Evolutionary conservation across 2,797 vertebrate species (phyloP), one percentile per base, ranked within the genome.

Genomic region (Siniperca undulata): DNA sequence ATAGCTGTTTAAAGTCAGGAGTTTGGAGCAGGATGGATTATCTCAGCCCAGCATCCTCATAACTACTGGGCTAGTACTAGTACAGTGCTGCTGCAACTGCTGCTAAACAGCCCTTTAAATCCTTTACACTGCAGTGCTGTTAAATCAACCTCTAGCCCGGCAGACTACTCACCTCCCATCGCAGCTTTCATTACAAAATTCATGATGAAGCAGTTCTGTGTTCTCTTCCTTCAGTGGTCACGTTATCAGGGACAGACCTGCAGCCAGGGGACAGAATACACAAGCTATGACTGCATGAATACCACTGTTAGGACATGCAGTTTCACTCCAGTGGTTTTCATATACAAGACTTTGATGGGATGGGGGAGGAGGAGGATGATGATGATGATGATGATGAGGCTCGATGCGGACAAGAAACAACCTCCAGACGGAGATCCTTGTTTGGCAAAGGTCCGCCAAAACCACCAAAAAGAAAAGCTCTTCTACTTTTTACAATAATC

Each of bases 111-210:
- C 88, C 86, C 66, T 87, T 89, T 89, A 91, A 94, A 89, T 88
- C 86, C 84, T 84, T 78, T 68, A 83, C 90, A 92, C 94, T 94
- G 94, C 94, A 95, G 94, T 94, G 93, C 83, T 82, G 85, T 92
- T 94, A 94, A 93, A 94, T 92, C 94, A 93, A 90, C 83, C 88
- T 84, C 87, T 27, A 56, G 82, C 74, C 85, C 66, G 52, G 75
- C 82, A 66, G 85, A 87, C 84, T 72, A 96, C 97, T 97, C 95
- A 98, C 97, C 97, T 97, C 97, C 97, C 83, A 98, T 36, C 77
- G 97, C 97, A 95, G 97, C 97, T 91, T 98, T 98, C 97, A 98
- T 97, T 91, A 98, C 95, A 95, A 98, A 98, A 96, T 98, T 98
- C 97, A 98, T 98, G 94, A 89, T 93, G 94, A 96, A 91, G 95